phyloP scores from a whole-genome alignment of 2,888 invertebrate genomes.

The Apomyelois bistriatella region DNA sequence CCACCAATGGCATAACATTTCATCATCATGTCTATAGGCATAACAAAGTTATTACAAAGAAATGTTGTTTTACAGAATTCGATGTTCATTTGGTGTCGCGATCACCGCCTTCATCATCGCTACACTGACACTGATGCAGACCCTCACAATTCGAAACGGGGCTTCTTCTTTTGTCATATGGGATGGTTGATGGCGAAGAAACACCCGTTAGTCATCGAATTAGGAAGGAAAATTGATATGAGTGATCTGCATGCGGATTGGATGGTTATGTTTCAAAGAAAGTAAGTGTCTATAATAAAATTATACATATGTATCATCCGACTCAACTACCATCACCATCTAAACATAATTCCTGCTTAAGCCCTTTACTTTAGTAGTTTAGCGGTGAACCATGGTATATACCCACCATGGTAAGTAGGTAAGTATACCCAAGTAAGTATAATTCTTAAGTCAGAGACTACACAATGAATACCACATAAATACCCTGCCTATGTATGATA shows the following conservation, averaged over 20 bases:
- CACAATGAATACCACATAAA: too few species aligned
- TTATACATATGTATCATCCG: too few species aligned
- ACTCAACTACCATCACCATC: too few species aligned
- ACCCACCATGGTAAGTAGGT: too few species aligned
- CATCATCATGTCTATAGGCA: too few species aligned
- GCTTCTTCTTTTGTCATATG: conserved; percentile 93
- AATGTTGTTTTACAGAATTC: conserved; percentile 77
- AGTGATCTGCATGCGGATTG: conserved; percentile 87
- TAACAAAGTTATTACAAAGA: background rate
- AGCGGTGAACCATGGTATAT: too few species aligned
- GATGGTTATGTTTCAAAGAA: conserved; percentile 87
- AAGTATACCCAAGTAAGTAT: too few species aligned
- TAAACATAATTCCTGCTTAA: too few species aligned
- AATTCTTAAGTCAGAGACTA: too few species aligned
- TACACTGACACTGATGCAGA: conserved; percentile 85
- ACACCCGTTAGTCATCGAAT: conserved; percentile 86
- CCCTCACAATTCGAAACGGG: conserved; percentile 88
- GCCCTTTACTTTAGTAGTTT: too few species aligned
- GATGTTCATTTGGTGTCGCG: conserved; percentile 86
- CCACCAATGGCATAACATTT: too few species aligned
- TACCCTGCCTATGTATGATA: too few species aligned
- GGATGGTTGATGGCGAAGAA: conserved; percentile 91
- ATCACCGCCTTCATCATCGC: conserved; percentile 90
- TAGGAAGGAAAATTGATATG: conserved; percentile 85
- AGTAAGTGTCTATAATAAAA: conserved; percentile 73